phyloP scores from a whole-genome alignment of 2,113 vertebrate genomes.

The Verasper variegatus region DNA sequence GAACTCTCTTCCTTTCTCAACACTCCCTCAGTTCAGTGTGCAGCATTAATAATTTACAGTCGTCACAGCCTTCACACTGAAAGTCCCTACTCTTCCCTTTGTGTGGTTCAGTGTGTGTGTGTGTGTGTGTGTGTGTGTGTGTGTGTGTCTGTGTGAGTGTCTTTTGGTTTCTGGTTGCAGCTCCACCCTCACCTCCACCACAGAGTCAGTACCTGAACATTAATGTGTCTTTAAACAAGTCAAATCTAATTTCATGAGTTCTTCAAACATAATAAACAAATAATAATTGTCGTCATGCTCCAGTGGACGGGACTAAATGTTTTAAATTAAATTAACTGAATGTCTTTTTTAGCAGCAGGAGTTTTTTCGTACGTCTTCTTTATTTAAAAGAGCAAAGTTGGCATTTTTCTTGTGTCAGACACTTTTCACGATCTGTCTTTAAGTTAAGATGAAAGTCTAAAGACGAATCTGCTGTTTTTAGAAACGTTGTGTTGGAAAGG shows the following conservation, averaged over 20 bases:
- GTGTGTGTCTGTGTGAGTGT: background rate
- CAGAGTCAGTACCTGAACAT: background rate
- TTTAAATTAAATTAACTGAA: no score
- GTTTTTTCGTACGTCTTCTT: no score
- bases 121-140: background rate
- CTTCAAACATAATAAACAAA: background rate
- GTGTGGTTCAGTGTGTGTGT: background rate
- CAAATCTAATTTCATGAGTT: background rate
- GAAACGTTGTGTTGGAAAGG: no score
- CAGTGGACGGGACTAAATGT: no score
- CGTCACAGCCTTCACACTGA: slow-evolving; percentile 1
- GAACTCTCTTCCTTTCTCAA: background rate
- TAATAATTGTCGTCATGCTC: no score
- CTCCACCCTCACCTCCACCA: slow-evolving; percentile 39
- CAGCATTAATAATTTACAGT: slow-evolving; percentile 16
- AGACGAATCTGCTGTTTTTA: background rate
- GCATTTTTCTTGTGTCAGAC: no score
- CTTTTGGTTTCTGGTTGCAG: slow-evolving; percentile 24
- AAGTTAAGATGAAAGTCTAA: background rate
- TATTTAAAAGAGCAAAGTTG: no score
- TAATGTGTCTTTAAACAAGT: slow-evolving; percentile 9
- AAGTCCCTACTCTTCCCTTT: background rate
- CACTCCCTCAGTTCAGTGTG: background rate
- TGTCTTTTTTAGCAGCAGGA: no score
- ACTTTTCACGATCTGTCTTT: no score